These are phyloP conservation scores for Malachius bipustulatus DNA, from an alignment of 2,888 invertebrate genomes.

Conservation along the genomic window DNA sequence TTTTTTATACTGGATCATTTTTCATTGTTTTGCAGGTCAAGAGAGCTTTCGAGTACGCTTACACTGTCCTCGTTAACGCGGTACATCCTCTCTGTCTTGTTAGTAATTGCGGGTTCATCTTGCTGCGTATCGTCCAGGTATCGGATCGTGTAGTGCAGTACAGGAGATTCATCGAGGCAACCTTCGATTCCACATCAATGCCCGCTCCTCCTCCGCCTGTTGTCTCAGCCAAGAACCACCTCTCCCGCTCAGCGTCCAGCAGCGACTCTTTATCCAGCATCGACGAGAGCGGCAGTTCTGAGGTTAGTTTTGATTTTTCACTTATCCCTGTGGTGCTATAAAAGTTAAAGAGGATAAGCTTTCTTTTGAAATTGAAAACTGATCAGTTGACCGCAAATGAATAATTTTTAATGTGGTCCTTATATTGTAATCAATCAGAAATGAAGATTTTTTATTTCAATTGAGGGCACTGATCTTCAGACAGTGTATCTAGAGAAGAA, in stretches of 20 bases:
- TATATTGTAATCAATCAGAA: slow-evolving; percentile 1
- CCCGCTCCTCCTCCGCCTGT: slow-evolving; percentile 21
- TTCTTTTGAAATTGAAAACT: too few species aligned
- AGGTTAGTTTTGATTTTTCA: too few species aligned
- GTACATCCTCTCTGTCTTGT: slow-evolving; percentile 44
- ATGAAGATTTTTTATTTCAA: too few species aligned
- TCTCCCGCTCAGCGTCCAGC: slow-evolving; percentile 31
- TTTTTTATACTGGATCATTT: too few species aligned
- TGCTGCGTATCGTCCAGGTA: slow-evolving; percentile 84
- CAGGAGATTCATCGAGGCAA: slow-evolving; percentile 53
- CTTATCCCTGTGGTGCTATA: too few species aligned
- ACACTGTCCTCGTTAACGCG: slow-evolving; percentile 68
- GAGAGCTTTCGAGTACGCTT: slow-evolving; percentile 95
- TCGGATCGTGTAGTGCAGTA: slow-evolving; percentile 83
- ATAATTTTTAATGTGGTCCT: not conserved
- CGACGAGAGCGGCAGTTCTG: slow-evolving; percentile 34
- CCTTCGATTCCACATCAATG: slow-evolving; percentile 21
- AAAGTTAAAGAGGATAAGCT: too few species aligned
- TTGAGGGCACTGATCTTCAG: not conserved
- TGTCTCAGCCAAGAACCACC: slow-evolving; percentile 20
- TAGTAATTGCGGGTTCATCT: slow-evolving; percentile 49
- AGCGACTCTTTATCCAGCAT: slow-evolving; percentile 34
- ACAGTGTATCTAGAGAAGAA: not conserved
- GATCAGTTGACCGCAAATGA: not conserved
- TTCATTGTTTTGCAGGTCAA: slow-evolving; percentile 55